These are phyloP conservation scores for Sycophila sp. DNA, from an alignment of 1,140 invertebrate genomes.

Conservation along the genomic window DNA sequence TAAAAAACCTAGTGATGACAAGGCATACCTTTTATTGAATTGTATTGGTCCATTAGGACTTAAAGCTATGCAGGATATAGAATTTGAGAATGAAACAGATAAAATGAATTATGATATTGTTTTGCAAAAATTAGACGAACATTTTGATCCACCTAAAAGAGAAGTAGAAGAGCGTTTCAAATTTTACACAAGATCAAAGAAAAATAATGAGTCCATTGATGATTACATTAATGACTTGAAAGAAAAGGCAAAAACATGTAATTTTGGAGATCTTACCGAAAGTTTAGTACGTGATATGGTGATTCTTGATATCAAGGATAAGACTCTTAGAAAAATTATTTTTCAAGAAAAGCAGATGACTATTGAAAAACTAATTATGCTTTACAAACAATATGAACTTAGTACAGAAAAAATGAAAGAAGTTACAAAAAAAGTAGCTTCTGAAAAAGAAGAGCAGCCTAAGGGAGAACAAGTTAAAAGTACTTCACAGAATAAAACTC, in stretches of 20 bases:
- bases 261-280: conserved; percentile 39
- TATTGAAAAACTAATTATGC: conserved; percentile 16
- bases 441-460: neutral
- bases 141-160: conserved; percentile 38
- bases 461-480: neutral
- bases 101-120: conserved; percentile 36
- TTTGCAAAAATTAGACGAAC: conserved; percentile 38
- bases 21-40: conserved; percentile 38
- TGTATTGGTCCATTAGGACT: conserved; percentile 42
- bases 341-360: conserved; percentile 41
- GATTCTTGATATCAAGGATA: conserved; percentile 38
- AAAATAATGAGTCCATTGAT: conserved; percentile 33
- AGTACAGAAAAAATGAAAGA: conserved; percentile 16
- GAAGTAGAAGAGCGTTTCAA: conserved; percentile 39
- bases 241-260: conserved; percentile 44
- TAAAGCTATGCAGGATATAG: conserved; percentile 29
- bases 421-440: conserved; percentile 7
- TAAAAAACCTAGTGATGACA: conserved; percentile 15
- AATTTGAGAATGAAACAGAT: conserved; percentile 18
- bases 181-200: conserved; percentile 40
- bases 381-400: conserved; percentile 30
- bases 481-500: neutral
- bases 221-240: conserved; percentile 42
- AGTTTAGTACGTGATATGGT: conserved; percentile 46
- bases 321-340: conserved; percentile 31